Evolutionary conservation across 1,140 invertebrate genomes (phyloP).

Genomic region (Drosophila trapezifrons): DNA sequence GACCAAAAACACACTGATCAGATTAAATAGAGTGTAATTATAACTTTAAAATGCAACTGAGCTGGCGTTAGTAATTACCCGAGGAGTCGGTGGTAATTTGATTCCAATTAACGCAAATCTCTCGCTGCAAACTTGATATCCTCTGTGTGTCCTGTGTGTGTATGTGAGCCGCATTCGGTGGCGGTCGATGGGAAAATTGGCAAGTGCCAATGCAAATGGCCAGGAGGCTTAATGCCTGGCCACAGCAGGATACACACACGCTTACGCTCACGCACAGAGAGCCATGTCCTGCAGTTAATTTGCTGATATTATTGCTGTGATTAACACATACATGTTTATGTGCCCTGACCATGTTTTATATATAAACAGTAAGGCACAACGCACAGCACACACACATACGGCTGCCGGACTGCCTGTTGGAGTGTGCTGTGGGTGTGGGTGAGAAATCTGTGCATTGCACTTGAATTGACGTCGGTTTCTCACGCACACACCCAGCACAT

Average conservation of each 20-base stretch:
- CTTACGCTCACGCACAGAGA: constrained; percentile 15
- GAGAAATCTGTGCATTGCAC: constrained; percentile 63
- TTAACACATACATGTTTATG: constrained; percentile 81
- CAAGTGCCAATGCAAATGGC: constrained; percentile 62
- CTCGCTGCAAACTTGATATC: constrained; percentile 17
- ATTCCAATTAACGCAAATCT: constrained; percentile 53
- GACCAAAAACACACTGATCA: neutral
- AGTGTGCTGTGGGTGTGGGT: neutral
- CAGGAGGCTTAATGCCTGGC: constrained; percentile 40
- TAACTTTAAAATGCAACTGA: constrained; percentile 16
- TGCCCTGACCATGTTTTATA: constrained; percentile 67
- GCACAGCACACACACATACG: constrained; percentile 5
- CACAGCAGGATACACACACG: constrained; percentile 43
- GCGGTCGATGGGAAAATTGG: constrained; percentile 53
- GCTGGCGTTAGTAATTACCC: constrained; percentile 13
- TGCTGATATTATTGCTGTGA: constrained; percentile 81
- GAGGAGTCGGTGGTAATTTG: constrained; percentile 38
- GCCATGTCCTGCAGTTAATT: constrained; percentile 71
- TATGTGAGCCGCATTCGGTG: constrained; percentile 14
- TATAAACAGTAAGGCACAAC: constrained; percentile 54
- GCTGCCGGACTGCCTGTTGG: neutral
- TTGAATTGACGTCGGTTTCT: constrained; percentile 44
- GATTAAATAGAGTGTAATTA: constrained; percentile 14
- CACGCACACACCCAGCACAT: constrained; percentile 25
- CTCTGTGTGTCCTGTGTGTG: neutral